Evolutionary conservation across 2,113 vertebrate species (phyloP).

Genomic region (Spheniscus mendiculus): DNA sequence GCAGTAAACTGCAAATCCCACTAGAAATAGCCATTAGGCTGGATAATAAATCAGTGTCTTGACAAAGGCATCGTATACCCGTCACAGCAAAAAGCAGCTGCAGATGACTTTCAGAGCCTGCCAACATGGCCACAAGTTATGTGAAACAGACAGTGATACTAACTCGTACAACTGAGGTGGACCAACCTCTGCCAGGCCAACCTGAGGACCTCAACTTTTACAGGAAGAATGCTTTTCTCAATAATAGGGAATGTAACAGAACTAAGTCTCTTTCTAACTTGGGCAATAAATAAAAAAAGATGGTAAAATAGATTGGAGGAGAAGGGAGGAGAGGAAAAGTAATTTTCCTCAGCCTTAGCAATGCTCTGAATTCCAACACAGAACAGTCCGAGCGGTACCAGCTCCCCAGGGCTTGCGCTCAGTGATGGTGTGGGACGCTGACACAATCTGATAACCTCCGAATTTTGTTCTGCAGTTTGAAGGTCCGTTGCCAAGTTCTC

Average conservation of each 20-base stretch:
- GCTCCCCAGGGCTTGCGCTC: neutral
- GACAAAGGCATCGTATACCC: neutral
- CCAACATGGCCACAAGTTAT: neutral
- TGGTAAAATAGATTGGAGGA: neutral
- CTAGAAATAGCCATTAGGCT: neutral
- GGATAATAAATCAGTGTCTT: constrained; percentile 15
- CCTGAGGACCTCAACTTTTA: neutral
- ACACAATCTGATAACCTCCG: neutral
- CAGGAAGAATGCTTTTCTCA: neutral
- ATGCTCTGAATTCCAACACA: neutral
- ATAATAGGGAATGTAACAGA: neutral
- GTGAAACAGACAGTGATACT: neutral
- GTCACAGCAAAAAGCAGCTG: neutral
- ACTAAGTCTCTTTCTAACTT: neutral
- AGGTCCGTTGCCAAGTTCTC: neutral
- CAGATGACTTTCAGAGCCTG: neutral
- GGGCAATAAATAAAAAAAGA: neutral
- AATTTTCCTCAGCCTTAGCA: neutral
- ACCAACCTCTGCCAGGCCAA: neutral
- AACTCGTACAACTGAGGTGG: neutral
- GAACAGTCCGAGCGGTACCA: neutral
- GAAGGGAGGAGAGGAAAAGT: neutral
- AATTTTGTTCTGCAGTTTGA: neutral
- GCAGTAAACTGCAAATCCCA: neutral
- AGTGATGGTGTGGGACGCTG: neutral